Evolutionary conservation across 2,113 vertebrate species (phyloP).

Genomic region (Pelobates fuscus): DNA sequence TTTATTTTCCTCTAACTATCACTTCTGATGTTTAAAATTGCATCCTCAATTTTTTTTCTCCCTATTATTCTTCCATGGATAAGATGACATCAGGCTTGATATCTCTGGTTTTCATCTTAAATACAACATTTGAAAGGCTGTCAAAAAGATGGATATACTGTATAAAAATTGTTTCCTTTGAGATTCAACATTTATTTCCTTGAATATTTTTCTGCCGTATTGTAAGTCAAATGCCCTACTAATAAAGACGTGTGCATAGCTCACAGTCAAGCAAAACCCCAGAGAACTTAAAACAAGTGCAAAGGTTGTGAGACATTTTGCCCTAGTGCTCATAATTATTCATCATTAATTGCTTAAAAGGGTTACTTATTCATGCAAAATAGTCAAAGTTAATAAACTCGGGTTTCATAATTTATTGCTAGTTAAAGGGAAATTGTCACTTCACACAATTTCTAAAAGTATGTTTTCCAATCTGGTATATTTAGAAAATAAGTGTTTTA

Average conservation of each 20-base stretch:
- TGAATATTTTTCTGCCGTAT: conserved; percentile 16
- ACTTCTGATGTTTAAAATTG: neutral
- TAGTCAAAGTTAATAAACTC: no score
- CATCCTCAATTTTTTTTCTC: accelerated
- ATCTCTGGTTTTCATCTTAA: conserved; percentile 10
- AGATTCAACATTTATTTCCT: conserved; percentile 14
- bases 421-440: no score
- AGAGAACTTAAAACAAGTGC: neutral
- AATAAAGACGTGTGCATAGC: conserved; percentile 34
- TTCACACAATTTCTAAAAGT: no score
- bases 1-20: accelerated
- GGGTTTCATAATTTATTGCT: no score
- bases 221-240: conserved; percentile 6
- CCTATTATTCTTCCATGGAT: neutral
- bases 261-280: neutral
- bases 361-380: neutral
- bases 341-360: neutral
- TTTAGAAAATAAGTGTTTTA: no score
- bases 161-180: conserved; percentile 44
- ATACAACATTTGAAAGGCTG: conserved; percentile 37
- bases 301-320: neutral
- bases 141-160: conserved; percentile 42
- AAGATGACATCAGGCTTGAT: neutral
- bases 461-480: no score
- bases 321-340: neutral